Base-by-base conservation (phyloP, 2,888 invertebrate genomes). In the Drosophila paramelanica region DNA sequence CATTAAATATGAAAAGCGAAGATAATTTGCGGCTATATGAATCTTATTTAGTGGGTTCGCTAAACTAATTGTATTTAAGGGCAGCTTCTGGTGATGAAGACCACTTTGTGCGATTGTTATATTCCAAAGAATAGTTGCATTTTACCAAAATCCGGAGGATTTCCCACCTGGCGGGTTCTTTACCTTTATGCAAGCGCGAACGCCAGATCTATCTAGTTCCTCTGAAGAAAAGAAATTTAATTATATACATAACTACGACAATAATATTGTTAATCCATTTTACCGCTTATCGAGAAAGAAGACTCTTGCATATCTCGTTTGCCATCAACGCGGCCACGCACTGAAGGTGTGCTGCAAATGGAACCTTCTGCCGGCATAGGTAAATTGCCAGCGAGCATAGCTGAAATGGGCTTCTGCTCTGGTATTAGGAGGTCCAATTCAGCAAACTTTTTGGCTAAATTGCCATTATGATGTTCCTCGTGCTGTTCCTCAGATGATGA, bases 271-370 rank as follows among this genome's bases (percentile, higher is more conserved):
- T 23, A 4, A n/a, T 11, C 0, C 5, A 17, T 93, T 94, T 94
- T 90, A 97, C 98, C 97, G 93, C 97, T 97, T 89, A 98, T 95
- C 69, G 97, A 97, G 94, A 98, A 98, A 62, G 97, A 96, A 47
- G 98, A 97, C 90, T 97, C 97, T 93, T 98, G 98, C 88, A 96
- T 93, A 91, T 97, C 95, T 65, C 96, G 93, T 86, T 95, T 95
- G 0, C 96, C 96, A 49, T 96, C 95, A 61, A 95, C 94, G 60
- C 96, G 93, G 79, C 95, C 96, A 77, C 94, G 94, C 23, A 67
- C 61, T 5, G 75, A 77, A 1, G 75, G 75, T 17, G 73, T 77
- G 33, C 78, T 75, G 95, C 94, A 0, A 95, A 95, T 58, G 95
- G 96, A 2, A 96, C 85, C 57, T 77, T 87, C 82, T n/a, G 86